Base-by-base conservation (phyloP, 2,888 invertebrate species). In the Apomyelois bistriatella region DNA sequence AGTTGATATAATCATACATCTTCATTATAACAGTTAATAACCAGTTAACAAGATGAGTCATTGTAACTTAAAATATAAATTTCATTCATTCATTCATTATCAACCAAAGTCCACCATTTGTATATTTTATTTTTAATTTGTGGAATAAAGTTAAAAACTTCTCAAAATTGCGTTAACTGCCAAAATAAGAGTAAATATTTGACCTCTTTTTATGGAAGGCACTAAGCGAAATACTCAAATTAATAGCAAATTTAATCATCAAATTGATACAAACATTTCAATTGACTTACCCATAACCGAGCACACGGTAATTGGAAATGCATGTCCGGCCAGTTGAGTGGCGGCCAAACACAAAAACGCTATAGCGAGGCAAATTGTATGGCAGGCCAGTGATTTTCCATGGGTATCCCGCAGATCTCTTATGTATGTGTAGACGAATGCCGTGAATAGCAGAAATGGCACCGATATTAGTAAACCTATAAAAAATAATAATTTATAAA, bases 351-450 rank as follows among this genome's bases (percentile, higher is more conserved):
- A 89, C 5, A 81, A 78, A 65, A 92, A 92, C 4, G 92, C 92
- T 12, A 92, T 58, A 0, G 92, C 90, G 54, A 92, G 72, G 61
- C 91, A 92, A 53, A 87, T 81, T 5, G 91, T 88, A 63, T 92
- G 92, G 63, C 91, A 90, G 13, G 92, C 92, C 56, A 93, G 76
- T 0, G 92, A 88, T 62, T 91, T 91, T 9, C 92, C 92, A 58
- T 92, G 91, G 0, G 91, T 86, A 59, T 93, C 92, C 55, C 90
- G 78, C 9, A 93, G 71, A 60, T 91, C 90, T 9, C 82, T 91
- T 30, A 93, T 91, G 54, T 82, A 74, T 1, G 81, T 70, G 66
- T 92, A 92, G 7, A 91, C 83, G 43, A 76, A 72, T 0, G 91
- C 89, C 4, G 92, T 92, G 15, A 85, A 82, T 51, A 91, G 57